phyloP scores from a whole-genome alignment of 1,140 invertebrate genomes.

The Euura lappo region DNA sequence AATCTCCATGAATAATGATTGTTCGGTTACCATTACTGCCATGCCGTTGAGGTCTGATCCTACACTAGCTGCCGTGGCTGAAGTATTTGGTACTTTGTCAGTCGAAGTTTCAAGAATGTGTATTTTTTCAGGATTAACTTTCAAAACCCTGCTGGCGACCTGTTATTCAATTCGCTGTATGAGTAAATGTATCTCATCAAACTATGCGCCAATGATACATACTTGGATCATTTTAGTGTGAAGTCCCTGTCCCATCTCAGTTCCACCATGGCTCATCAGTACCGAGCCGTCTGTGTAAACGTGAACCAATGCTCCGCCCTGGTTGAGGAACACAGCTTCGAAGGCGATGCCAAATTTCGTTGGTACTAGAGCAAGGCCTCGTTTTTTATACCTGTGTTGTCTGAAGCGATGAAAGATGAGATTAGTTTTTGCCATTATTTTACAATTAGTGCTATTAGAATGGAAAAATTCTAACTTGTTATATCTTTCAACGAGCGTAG shows the following conservation, averaged over 20 bases:
- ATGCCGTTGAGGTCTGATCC: slow-evolving; percentile 95
- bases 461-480: slow-evolving; percentile 68
- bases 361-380: slow-evolving; percentile 86
- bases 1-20: neutral
- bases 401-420: slow-evolving; percentile 45
- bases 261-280: slow-evolving; percentile 88
- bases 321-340: slow-evolving; percentile 81
- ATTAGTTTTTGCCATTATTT: slow-evolving; percentile 14
- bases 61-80: slow-evolving; percentile 89
- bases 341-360: slow-evolving; percentile 93
- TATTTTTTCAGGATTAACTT: slow-evolving; percentile 78
- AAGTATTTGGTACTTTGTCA: slow-evolving; percentile 94
- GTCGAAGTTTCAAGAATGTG: slow-evolving; percentile 89
- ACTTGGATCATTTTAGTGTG: slow-evolving; percentile 95
- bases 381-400: slow-evolving; percentile 84
- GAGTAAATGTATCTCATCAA: slow-evolving; percentile 15
- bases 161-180: slow-evolving; percentile 24
- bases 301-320: slow-evolving; percentile 87
- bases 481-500: slow-evolving; percentile 68
- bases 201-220: slow-evolving; percentile 22
- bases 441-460: slow-evolving; percentile 6
- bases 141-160: slow-evolving; percentile 77
- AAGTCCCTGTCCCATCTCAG: slow-evolving; percentile 96
- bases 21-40: slow-evolving; percentile 77
- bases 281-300: slow-evolving; percentile 93